These are phyloP conservation scores for Oligia strigilis DNA, from an alignment of 2,888 invertebrate species.

Conservation along the genomic window DNA sequence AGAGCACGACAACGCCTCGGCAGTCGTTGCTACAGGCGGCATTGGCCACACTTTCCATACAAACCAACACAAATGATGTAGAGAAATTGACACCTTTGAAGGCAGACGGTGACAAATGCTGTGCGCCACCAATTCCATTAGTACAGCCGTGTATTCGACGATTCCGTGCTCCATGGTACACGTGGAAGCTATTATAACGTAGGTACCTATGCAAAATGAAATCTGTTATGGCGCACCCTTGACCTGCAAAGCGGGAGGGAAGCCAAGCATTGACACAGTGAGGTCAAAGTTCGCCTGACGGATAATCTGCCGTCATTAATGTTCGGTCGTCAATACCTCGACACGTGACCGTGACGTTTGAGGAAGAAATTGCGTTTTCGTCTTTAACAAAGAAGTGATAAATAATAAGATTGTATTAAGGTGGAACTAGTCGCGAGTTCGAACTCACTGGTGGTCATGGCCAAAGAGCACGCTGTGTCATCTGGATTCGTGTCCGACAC, in stretches of 20 bases:
- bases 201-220: not conserved
- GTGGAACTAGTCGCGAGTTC: no score
- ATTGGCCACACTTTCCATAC: not conserved
- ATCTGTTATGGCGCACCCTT: slow-evolving; percentile 11
- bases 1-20: not conserved
- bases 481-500: no score
- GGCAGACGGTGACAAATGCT: not conserved
- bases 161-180: not conserved
- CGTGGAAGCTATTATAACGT: not conserved
- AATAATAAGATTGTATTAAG: no score
- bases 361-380: not conserved
- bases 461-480: no score
- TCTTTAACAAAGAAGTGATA: not conserved
- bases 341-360: not conserved
- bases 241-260: slow-evolving; percentile 17
- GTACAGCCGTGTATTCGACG: not conserved
- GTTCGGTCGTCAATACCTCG: not conserved
- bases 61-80: not conserved
- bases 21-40: not conserved
- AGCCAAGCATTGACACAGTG: slow-evolving; percentile 11
- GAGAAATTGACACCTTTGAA: not conserved
- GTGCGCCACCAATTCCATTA: not conserved
- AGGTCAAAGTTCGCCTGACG: slow-evolving; percentile 4
- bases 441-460: no score
- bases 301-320: slow-evolving; percentile 11